Evolutionary conservation across 2,888 invertebrate species (phyloP), one percentile per base, ranked within the genome.

Genomic region (Idaea aversata): DNA sequence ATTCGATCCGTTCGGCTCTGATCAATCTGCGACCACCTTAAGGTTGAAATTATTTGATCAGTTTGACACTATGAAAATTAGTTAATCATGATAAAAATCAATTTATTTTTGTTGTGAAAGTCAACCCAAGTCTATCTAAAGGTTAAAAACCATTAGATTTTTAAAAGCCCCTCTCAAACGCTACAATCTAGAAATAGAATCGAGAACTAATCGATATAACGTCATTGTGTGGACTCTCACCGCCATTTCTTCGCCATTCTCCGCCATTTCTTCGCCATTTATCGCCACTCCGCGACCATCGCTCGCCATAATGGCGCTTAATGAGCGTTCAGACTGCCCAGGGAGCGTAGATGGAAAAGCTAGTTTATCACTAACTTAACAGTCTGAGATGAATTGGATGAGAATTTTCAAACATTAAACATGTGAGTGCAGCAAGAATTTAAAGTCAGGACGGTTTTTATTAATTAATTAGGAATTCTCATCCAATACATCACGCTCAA

Each of bases 321-420:
- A 90, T 90, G 91, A 90, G 83, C 82, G 83, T 84, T 88, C 86
- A 87, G 87, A 88, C 86, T 85, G 87, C 78, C 80, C 79, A 74
- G 80, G 83, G 82, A 80, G 75, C 74, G 81, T 80, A 76, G 74
- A 13, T 47, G 3, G 7, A 47, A 47, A 47, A 10, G 47, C 47
- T 47, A 10, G 47, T 47, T 47, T 13, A 47, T 7, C 13, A 13
- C 47, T n/a, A 10, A 0, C 6, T 13, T 2, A 0, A 10, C 47
- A 47, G 13, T 5, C 13, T 36, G 10, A 36, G 36, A 36, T 36
- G 36, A 7, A 36, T 4, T 10, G 5, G 36, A 4, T 36, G 0
- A 36, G 10, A 1, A 36, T 7, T 36, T 36, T 1, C 36, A 7
- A 36, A 3, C 6, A 7, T 36, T 25, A 3, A 25, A 25, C 25